Base-by-base conservation (phyloP, 1,140 invertebrate species). In the Scaptomyza hsui region DNA sequence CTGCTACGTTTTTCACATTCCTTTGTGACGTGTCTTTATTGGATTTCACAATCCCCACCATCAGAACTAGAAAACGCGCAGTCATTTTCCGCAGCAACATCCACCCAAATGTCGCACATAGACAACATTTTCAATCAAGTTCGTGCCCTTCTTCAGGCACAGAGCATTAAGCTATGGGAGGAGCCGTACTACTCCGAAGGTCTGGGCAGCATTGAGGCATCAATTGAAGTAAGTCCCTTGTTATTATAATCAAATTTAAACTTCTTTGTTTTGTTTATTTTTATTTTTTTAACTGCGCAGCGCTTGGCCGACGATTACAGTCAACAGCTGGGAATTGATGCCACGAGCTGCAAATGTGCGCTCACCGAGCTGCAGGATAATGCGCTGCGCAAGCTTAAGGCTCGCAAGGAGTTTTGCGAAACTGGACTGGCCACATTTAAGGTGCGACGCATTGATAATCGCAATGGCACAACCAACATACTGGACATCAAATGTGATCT, bases 111-210 rank as follows among this genome's bases (percentile, higher is more conserved):
- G 89, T 89, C 89, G 6, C 64, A 85, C 3, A 93, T 93, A 63
- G 94, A 95, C 89, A 94, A 94, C 89, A 83, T 94, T 55, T 88
- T 94, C 13, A 94, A 94, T 51, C 93, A 93, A 90, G 90, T 95
- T 13, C 92, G 95, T 19, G 93, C 93, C 7, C 94, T 93, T 78
- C 91, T 96, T 10, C 94, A 95, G 62, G 86, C 92, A 37, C 93
- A 95, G 26, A 92, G 93, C 71, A 92, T 96, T 1, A 96, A 95
- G 82, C 88, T 96, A 44, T 96, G 95, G 95, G 91, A 94, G 51
- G 90, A 93, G 29, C 95, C 95, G 0, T 96, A 95, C 86, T 94
- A 93, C 56, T 81, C 79, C n/a, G 92, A 93, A 67, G 92, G 92
- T 21, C 81, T 90, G 9, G 63, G 89, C 29, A 90, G 70, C 67